phyloP scores from a whole-genome alignment of 2,113 vertebrate species.

The Orthonyx spaldingii region DNA sequence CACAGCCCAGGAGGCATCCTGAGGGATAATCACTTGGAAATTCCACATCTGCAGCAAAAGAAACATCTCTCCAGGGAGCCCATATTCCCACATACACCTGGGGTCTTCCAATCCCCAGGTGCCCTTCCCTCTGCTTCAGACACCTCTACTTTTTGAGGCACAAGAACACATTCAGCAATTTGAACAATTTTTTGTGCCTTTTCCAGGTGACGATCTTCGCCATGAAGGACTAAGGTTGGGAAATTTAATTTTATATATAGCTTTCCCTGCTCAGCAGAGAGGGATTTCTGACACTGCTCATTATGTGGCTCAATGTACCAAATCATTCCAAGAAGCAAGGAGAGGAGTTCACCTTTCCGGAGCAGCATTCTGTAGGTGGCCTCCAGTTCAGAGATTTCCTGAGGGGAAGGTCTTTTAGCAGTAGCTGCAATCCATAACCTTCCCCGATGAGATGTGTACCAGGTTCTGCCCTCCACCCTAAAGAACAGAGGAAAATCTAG shows the following conservation, averaged over 20 bases:
- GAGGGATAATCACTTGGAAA: conserved; percentile 92
- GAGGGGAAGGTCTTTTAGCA: conserved; percentile 84
- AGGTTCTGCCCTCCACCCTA: conserved; percentile 93
- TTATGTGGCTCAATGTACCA: background rate
- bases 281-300: background rate
- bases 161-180: background rate
- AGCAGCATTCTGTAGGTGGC: conserved; percentile 79
- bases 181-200: background rate
- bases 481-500: background rate
- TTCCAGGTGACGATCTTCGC: background rate
- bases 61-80: background rate
- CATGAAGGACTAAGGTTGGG: background rate
- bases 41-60: conserved; percentile 74
- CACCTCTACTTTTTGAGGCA: background rate
- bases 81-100: background rate
- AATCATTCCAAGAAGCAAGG: background rate
- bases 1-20: conserved; percentile 89
- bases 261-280: background rate
- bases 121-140: background rate
- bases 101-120: background rate
- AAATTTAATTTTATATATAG: background rate
- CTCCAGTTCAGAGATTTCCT: conserved; percentile 88
- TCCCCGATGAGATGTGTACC: conserved; percentile 93
- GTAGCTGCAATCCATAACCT: conserved; percentile 95
- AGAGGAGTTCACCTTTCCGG: conserved; percentile 73